Evolutionary conservation across 2,888 invertebrate genomes (phyloP).

Genomic region (Artemia sinica): DNA sequence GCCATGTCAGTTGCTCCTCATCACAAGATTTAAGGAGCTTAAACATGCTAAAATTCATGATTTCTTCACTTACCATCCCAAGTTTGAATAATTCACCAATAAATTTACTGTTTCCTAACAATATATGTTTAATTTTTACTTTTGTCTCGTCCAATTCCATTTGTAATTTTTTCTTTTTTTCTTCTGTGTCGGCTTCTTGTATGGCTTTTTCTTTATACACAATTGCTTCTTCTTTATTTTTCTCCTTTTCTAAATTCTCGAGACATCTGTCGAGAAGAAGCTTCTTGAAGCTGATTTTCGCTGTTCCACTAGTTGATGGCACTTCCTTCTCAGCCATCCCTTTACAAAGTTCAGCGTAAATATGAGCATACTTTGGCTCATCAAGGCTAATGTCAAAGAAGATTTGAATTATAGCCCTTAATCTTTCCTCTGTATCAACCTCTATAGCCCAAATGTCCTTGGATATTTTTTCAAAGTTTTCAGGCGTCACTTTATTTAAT

Average conservation of each 20-base stretch:
- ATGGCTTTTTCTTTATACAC: constrained; percentile 40
- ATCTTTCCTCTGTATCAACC: constrained; percentile 57
- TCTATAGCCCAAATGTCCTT: constrained; percentile 54
- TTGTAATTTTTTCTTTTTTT: constrained; percentile 54
- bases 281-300: constrained; percentile 47
- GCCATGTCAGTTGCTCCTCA: too few relatives aligned
- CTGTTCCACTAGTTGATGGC: constrained; percentile 29
- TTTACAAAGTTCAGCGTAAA: constrained; percentile 72
- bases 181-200: constrained; percentile 40
- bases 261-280: constrained; percentile 69
- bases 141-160: constrained; percentile 53
- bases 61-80: too few relatives aligned
- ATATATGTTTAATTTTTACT: constrained; percentile 56
- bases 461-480: constrained; percentile 69
- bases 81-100: too few relatives aligned
- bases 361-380: constrained; percentile 80
- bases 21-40: too few relatives aligned
- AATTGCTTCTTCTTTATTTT: constrained; percentile 46
- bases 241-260: constrained; percentile 68
- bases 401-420: constrained; percentile 66
- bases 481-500: constrained; percentile 82
- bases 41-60: too few relatives aligned
- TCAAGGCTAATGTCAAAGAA: constrained; percentile 86
- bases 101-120: constrained; percentile 58
- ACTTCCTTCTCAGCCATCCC: constrained; percentile 50